A percentile compares a stretch with the other conserved stretches of the same genome.
Conservation (phyloP, 2,113 vertebrate species). For the Stegastes partitus region DNA sequence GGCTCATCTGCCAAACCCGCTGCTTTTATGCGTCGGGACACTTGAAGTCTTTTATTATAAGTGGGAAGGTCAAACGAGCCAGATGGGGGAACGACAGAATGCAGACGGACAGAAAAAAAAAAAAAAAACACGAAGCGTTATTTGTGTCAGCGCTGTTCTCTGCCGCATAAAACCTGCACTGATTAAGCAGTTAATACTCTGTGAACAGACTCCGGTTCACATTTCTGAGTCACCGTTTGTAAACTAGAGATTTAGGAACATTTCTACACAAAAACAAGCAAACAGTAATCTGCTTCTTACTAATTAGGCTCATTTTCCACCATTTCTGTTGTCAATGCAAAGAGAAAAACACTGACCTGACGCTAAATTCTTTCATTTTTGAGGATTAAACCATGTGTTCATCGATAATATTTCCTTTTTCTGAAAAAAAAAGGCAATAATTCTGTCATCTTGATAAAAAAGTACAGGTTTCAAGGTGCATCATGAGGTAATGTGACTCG, state of each 20-base stretch:
- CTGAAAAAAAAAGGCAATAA: too few relatives aligned
- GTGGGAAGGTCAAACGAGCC: slow-evolving; percentile 68
- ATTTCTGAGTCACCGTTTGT: slow-evolving; percentile 13
- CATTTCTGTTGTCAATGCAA: neutral
- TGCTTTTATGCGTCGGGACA: slow-evolving; percentile 46
- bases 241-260: slow-evolving; percentile 1
- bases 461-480: too few relatives aligned
- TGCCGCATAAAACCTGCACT: slow-evolving; percentile 12
- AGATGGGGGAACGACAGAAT: slow-evolving; percentile 53
- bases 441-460: too few relatives aligned
- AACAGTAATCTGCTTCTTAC: neutral
- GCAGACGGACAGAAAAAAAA: slow-evolving; percentile 22
- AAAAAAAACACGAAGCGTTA: slow-evolving; percentile 1
- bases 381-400: neutral
- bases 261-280: neutral
- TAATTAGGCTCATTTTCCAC: neutral
- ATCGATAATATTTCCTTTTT: too few relatives aligned
- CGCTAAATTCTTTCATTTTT: neutral
- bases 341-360: neutral
- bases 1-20: slow-evolving; percentile 65
- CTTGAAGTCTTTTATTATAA: slow-evolving; percentile 62
- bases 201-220: neutral
- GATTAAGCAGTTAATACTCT: slow-evolving; percentile 22
- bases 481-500: too few relatives aligned
- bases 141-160: slow-evolving; percentile 33